Percentiles rank a stretch among this genome's conserved stretches.
These are phyloP conservation scores for Martes martes DNA, from an alignment of 2,113 vertebrate species.

Conservation along the genomic window DNA sequence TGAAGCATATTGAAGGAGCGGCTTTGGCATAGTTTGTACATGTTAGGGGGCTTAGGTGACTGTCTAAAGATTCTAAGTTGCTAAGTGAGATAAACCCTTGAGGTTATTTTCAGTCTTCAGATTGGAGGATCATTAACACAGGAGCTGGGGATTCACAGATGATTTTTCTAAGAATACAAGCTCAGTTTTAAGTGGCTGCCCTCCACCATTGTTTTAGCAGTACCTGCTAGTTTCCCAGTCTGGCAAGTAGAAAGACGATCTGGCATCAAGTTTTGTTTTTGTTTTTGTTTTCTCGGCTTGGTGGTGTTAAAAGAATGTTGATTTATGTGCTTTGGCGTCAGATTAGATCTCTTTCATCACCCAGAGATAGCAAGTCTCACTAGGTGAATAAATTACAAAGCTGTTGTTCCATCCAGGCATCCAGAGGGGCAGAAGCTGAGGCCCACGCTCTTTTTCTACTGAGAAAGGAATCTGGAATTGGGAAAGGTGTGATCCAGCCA, in stretches of 20 bases:
- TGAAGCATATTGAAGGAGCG: not conserved
- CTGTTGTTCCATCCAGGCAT: not conserved
- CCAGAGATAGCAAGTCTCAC: not conserved
- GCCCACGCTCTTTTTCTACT: not conserved
- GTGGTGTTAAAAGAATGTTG: not conserved
- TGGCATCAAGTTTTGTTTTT: not conserved
- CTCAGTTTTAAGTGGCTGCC: not conserved
- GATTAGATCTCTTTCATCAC: conserved; percentile 48
- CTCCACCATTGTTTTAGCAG: not conserved
- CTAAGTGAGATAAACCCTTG: conserved; percentile 21
- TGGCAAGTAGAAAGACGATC: not conserved
- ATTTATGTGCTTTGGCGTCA: not conserved
- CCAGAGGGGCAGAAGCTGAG: not conserved
- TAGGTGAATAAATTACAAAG: conserved; percentile 14
- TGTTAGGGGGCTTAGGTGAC: not conserved
- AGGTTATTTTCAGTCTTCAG: not conserved
- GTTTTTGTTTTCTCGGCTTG: not conserved
- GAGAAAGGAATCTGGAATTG: conserved; percentile 10
- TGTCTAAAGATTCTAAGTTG: not conserved
- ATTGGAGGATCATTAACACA: not conserved
- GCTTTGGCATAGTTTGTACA: not conserved
- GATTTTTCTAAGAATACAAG: not conserved
- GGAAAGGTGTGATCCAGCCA: not conserved
- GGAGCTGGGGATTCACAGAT: not conserved
- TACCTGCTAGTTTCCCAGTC: not conserved